A percentile compares a stretch with the other conserved stretches of the same genome.
phyloP scores from a whole-genome alignment of 2,113 vertebrate genomes.

The Macaca nemestrina region DNA sequence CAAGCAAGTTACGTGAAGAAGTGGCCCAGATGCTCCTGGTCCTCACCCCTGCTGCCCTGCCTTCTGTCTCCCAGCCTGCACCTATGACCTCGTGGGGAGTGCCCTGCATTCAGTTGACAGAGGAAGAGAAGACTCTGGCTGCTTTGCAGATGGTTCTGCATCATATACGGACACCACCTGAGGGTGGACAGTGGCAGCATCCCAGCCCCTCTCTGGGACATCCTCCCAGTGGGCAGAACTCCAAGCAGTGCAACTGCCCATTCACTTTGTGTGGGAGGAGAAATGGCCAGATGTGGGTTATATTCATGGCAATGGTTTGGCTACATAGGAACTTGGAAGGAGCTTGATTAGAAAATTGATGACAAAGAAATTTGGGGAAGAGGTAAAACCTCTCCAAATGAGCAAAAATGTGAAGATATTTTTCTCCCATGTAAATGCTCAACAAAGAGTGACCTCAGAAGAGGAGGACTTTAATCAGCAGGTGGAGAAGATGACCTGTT shows the following conservation, averaged over 20 bases:
- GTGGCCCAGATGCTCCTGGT: neutral
- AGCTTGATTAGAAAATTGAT: neutral
- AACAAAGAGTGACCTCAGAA: neutral
- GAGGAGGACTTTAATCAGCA: neutral
- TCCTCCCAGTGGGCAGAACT: neutral
- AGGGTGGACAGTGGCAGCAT: neutral
- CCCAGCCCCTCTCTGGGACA: neutral
- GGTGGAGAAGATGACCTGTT: neutral
- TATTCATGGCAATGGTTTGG: neutral
- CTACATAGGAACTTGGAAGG: neutral
- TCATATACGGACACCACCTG: neutral
- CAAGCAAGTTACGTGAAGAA: neutral
- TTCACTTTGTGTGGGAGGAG: neutral
- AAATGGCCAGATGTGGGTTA: neutral
- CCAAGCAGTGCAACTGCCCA: neutral
- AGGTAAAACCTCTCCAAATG: neutral
- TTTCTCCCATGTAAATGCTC: neutral
- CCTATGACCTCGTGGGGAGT: neutral
- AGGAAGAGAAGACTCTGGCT: neutral
- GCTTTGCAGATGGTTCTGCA: neutral
- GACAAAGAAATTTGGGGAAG: neutral
- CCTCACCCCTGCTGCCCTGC: neutral
- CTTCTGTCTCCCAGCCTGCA: neutral
- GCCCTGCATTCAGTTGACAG: neutral
- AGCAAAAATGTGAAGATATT: neutral